A percentile compares a stretch with the other conserved stretches of the same genome.
phyloP scores from a whole-genome alignment of 2,113 vertebrate genomes.

The Hippopotamus amphibius region DNA sequence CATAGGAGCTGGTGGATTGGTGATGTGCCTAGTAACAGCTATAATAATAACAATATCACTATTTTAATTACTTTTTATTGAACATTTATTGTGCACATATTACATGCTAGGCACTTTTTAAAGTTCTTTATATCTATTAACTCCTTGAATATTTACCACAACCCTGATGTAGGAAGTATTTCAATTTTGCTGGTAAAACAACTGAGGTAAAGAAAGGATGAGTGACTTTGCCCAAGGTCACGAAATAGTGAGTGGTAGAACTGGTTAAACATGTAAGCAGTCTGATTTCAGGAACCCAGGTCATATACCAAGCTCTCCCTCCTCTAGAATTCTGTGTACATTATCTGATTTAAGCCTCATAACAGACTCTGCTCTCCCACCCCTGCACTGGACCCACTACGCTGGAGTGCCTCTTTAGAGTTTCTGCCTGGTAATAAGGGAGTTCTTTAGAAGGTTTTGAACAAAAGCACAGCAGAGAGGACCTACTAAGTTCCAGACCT shows the following conservation, averaged over 20 bases:
- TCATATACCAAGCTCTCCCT: not conserved
- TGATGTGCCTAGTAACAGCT: not conserved
- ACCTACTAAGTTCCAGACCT: constrained; percentile 51
- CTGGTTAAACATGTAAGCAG: not conserved
- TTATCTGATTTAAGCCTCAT: not conserved
- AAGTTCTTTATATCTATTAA: not conserved
- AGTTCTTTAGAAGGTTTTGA: constrained; percentile 40
- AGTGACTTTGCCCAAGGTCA: constrained; percentile 38
- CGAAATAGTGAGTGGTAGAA: not conserved
- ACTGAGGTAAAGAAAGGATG: not conserved
- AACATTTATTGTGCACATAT: not conserved
- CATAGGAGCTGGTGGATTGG: not conserved
- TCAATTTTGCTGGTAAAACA: constrained; percentile 17
- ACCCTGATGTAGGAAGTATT: not conserved
- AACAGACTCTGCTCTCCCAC: not conserved
- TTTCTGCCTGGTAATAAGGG: constrained; percentile 23
- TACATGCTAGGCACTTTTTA: not conserved
- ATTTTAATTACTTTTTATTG: not conserved
- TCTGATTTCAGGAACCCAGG: not conserved
- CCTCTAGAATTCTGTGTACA: not conserved
- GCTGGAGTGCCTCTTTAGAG: not conserved
- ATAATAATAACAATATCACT: not conserved
- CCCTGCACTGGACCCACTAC: too few relatives aligned
- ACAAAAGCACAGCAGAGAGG: constrained; percentile 59
- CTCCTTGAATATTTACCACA: not conserved